Evolutionary conservation across 2,113 vertebrate species (phyloP), one percentile per base, ranked within the genome.

Genomic region (Thamnaconus septentrionalis): DNA sequence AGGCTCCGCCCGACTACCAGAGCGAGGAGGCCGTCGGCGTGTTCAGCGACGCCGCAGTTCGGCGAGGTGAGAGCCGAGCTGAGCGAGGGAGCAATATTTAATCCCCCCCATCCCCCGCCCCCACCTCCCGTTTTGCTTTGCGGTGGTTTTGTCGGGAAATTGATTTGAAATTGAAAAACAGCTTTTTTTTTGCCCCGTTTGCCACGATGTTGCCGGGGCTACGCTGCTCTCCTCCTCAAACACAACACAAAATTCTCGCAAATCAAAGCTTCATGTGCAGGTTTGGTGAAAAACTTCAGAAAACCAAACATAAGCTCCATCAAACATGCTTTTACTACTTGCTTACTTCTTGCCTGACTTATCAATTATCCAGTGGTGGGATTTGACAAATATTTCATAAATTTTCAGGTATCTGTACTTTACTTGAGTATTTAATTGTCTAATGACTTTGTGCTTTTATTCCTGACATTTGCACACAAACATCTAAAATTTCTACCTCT

Each of bases 31-130:
- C 85, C 53, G 75, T 87, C 0, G 71, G 52, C 47, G 11, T 1
- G 65, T 93, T 93, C 61, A 85, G 79, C 41, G 85, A 91, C 0
- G 72, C 66, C 8, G 44, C 53, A 7, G 69, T 92, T 50, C 78
- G 90, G 45, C 82, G 86, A 89, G 91, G 91, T 90, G 72, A 80
- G 74, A 41, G 43, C 31, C 46, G 41, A 50, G 54, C 45, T 41
- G 45, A 56, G 61, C 3, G 42, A 9, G 18, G 54, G 8, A 44
- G 40, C 54, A 53, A 60, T 41, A 62, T 68, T 59, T 59, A 77
- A 61, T 42, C 53, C 61, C 59, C n/a, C 8, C 8, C 45, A 46
- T 7, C 5, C 45, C 5, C 5, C 48, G 5, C n/a, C 11, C 47
- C 5, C 7, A 8, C 7, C 8, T 50, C 48, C 48, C 72, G 18